A percentile compares a stretch with the other conserved stretches of the same genome.
Conservation (phyloP, 2,113 vertebrate species). For the Cephalopholis sonnerati region DNA sequence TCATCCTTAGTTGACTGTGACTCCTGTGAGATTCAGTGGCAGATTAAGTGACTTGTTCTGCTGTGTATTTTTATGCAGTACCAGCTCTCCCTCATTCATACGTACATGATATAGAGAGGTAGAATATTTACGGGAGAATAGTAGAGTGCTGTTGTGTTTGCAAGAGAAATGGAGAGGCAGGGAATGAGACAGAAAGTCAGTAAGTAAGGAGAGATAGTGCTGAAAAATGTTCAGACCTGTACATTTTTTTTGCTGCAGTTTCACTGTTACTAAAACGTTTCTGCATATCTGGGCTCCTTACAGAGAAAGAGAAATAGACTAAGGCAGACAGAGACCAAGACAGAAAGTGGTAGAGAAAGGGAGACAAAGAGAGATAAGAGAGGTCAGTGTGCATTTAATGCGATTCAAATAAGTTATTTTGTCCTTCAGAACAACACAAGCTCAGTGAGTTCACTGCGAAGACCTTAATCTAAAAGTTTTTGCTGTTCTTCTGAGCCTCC, state of each 20-base stretch:
- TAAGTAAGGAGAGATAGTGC: slow-evolving; percentile 39
- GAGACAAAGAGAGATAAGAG: slow-evolving; percentile 18
- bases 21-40: slow-evolving; percentile 14
- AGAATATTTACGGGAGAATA: slow-evolving; percentile 23
- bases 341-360: slow-evolving; percentile 3
- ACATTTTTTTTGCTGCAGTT: slow-evolving; percentile 41
- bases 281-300: slow-evolving; percentile 51
- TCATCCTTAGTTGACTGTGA: not conserved
- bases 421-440: slow-evolving; percentile 4
- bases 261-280: slow-evolving; percentile 54
- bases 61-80: slow-evolving; percentile 10
- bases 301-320: slow-evolving; percentile 41
- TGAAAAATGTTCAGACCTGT: slow-evolving; percentile 58
- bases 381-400: slow-evolving; percentile 36
- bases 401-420: not conserved
- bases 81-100: slow-evolving; percentile 26
- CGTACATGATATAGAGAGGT: slow-evolving; percentile 10
- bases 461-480: slow-evolving; percentile 11
- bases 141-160: slow-evolving; percentile 29
- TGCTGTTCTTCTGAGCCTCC: not conserved
- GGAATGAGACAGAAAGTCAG: slow-evolving; percentile 56
- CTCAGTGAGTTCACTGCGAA: not conserved
- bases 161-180: slow-evolving; percentile 48
- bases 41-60: slow-evolving; percentile 19
- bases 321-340: slow-evolving; percentile 19